phyloP scores from a whole-genome alignment of 2,113 vertebrate genomes.

The Trinectes maculatus region DNA sequence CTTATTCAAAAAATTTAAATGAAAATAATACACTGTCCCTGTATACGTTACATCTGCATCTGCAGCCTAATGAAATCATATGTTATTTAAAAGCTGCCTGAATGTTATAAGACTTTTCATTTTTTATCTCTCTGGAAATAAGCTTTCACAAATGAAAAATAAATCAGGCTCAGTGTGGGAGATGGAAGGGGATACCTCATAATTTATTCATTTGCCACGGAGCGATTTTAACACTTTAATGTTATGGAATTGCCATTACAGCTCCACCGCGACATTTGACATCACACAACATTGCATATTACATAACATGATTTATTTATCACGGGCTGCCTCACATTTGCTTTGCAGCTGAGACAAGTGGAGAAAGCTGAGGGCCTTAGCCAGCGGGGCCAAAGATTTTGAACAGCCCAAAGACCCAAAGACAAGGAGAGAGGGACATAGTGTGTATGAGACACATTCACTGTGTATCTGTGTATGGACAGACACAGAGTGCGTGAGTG shows the following conservation, averaged over 20 bases:
- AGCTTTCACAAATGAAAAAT: conserved; percentile 63
- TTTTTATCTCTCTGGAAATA: conserved; percentile 48
- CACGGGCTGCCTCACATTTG: conserved; percentile 12
- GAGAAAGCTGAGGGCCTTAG: conserved; percentile 2
- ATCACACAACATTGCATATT: conserved; percentile 36
- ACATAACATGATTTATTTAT: conserved; percentile 45
- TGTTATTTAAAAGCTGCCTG: conserved; percentile 10
- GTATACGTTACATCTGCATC: conserved; percentile 18
- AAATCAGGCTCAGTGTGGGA: conserved; percentile 45
- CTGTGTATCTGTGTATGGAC: conserved; percentile 8
- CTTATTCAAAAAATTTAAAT: conserved; percentile 12
- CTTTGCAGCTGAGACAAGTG: conserved; percentile 15
- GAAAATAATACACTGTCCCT: conserved; percentile 14
- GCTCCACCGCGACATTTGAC: conserved; percentile 47
- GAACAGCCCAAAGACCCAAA: conserved; percentile 45
- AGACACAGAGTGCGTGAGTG: background rate
- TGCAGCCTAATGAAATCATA: conserved; percentile 22
- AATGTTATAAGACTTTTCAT: conserved; percentile 16
- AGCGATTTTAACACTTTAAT: conserved; percentile 64
- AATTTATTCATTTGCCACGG: conserved; percentile 67
- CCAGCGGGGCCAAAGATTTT: conserved; percentile 56
- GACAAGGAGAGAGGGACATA: conserved; percentile 6
- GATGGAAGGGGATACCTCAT: conserved; percentile 54
- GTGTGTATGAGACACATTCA: conserved; percentile 14
- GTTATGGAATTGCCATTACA: conserved; percentile 46